These are phyloP conservation scores for Peromyscus attwateri DNA, from an alignment of 2,797 vertebrate species.

Conservation along the genomic window DNA sequence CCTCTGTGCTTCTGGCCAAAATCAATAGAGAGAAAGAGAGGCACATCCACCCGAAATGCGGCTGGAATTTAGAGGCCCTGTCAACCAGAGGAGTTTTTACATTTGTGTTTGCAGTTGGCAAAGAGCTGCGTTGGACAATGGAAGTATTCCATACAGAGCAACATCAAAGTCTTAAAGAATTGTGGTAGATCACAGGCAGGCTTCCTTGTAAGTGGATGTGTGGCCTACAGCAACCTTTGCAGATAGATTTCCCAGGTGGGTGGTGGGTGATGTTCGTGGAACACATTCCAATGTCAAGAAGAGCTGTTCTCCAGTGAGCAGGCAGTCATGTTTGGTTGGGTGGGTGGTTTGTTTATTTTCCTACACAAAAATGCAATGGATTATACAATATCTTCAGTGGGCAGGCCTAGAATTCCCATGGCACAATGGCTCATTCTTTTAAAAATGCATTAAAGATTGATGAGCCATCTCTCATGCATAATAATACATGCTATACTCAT, in stretches of 20 bases:
- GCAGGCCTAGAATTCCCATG: conserved; percentile 65
- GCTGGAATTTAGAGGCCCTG: background rate
- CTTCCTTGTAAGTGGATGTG: conserved; percentile 30
- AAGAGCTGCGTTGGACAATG: conserved; percentile 22
- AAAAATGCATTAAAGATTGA: conserved; percentile 16
- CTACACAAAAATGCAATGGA: conserved; percentile 53
- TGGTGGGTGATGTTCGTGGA: conserved; percentile 42
- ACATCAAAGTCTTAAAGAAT: background rate
- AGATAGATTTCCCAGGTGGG: background rate
- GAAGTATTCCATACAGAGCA: background rate
- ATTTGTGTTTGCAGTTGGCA: conserved; percentile 53
- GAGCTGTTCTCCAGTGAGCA: conserved; percentile 23
- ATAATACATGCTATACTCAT: background rate
- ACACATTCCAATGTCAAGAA: conserved; percentile 55
- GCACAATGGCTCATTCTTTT: conserved; percentile 28
- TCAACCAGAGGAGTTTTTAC: background rate
- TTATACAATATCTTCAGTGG: conserved; percentile 55
- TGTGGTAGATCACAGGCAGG: background rate
- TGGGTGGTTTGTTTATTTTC: conserved; percentile 58
- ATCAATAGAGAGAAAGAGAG: conserved; percentile 13
- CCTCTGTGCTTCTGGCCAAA: conserved; percentile 37
- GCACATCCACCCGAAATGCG: background rate
- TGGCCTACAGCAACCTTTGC: background rate
- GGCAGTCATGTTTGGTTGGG: conserved; percentile 45
- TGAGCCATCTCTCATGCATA: conserved; percentile 40